These are phyloP conservation scores for Schrankia costaestrigalis DNA, from an alignment of 2,888 invertebrate species.

Conservation along the genomic window DNA sequence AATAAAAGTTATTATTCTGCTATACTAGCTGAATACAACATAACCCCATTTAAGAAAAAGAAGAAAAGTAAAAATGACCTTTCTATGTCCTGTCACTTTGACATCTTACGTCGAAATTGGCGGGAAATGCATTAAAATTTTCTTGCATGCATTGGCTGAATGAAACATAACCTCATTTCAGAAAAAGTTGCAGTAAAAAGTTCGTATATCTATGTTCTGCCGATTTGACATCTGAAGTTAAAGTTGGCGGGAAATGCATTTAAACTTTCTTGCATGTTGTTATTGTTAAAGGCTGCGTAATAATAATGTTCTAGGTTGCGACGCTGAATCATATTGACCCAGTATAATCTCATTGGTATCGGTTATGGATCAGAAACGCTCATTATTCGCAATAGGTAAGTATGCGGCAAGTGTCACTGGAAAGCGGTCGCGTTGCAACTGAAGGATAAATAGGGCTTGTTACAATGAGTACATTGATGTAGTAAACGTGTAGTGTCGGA, in stretches of 20 bases:
- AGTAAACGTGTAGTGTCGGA: conserved; percentile 10
- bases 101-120: conserved; percentile 1
- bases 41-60: no score
- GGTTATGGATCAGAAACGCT: conserved; percentile 32
- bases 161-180: no score
- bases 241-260: conserved; percentile 2
- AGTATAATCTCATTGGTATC: conserved; percentile 26
- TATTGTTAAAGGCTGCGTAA: conserved; percentile 2
- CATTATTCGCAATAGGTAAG: conserved; percentile 36
- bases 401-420: conserved; percentile 45
- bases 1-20: no score
- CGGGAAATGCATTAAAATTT: conserved; percentile 2
- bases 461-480: conserved; percentile 14
- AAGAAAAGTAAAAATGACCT: no score
- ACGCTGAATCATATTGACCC: conserved; percentile 19
- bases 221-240: conserved; percentile 3
- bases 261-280: no score
- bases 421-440: conserved; percentile 36
- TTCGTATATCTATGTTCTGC: no score
- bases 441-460: conserved; percentile 32
- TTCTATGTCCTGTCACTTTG: conserved; percentile 7
- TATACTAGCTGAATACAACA: no score
- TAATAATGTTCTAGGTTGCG: conserved; percentile 5
- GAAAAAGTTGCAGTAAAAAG: no score
- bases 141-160: no score